Evolutionary conservation across 2,113 vertebrate species (phyloP).

Genomic region (Xenopus tropicalis): DNA sequence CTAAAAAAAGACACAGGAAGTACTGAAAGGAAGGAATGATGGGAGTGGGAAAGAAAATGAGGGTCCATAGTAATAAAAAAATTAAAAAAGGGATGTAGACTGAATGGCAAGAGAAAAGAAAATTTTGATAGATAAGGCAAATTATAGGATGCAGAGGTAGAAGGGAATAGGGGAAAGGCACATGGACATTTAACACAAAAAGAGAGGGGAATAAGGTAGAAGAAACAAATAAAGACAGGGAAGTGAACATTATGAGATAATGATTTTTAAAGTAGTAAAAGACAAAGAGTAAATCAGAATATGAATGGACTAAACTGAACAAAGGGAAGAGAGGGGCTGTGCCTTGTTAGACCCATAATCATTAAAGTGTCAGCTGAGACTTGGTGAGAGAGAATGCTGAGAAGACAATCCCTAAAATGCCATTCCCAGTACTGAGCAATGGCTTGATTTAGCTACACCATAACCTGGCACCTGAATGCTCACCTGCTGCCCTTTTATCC

Average conservation of each 20-base stretch:
- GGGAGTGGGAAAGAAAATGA: conserved; percentile 1
- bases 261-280: conserved; percentile 46
- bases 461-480: too few relatives aligned
- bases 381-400: too few relatives aligned
- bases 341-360: too few relatives aligned
- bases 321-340: conserved; percentile 17
- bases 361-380: too few relatives aligned
- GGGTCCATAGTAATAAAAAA: too few relatives aligned
- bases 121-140: conserved; percentile 19
- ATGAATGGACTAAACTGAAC: conserved; percentile 44
- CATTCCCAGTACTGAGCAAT: too few relatives aligned
- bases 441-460: too few relatives aligned
- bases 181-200: conserved; percentile 28
- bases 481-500: too few relatives aligned
- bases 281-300: background rate
- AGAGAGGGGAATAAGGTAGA: background rate
- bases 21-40: conserved; percentile 46
- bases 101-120: conserved; percentile 54
- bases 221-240: conserved; percentile 24
- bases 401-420: too few relatives aligned
- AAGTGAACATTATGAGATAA: conserved; percentile 11
- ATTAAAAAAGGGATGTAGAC: conserved; percentile 25
- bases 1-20: conserved; percentile 45
- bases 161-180: conserved; percentile 24
- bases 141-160: too few relatives aligned